These are phyloP conservation scores for Reticulitermes lucifugus DNA, from an alignment of 2,888 invertebrate genomes.

Conservation along the genomic window DNA sequence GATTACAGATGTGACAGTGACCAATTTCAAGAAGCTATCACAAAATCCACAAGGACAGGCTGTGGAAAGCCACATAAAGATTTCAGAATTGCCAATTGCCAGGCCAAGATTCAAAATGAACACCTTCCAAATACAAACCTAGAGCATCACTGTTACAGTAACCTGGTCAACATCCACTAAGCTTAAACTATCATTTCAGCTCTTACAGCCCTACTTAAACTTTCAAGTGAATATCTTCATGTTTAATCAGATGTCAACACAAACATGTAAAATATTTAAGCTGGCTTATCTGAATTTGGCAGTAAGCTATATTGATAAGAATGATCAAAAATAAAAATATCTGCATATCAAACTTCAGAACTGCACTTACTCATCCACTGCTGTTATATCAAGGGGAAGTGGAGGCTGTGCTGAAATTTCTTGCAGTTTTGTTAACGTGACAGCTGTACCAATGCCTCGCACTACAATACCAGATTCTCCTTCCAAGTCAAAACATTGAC, in stretches of 20 bases:
- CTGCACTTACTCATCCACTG: slow-evolving; percentile 73
- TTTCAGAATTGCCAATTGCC: too few species aligned
- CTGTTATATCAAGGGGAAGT: slow-evolving; percentile 62
- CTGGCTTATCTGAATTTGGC: slow-evolving; percentile 1
- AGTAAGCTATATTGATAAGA: neutral
- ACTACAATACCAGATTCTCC: slow-evolving; percentile 98
- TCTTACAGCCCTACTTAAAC: too few species aligned
- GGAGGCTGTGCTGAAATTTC: slow-evolving; percentile 62
- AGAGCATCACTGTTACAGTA: too few species aligned
- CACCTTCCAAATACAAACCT: too few species aligned
- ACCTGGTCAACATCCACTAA: too few species aligned
- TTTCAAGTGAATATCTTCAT: too few species aligned
- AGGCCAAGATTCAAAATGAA: too few species aligned
- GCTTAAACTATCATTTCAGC: too few species aligned
- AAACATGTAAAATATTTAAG: neutral
- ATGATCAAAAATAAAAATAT: neutral
- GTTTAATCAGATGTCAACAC: neutral
- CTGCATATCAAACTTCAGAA: neutral
- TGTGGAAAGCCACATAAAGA: too few species aligned
- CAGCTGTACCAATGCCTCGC: slow-evolving; percentile 92
- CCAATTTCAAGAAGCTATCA: too few species aligned
- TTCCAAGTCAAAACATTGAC: slow-evolving; percentile 95
- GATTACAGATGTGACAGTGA: too few species aligned
- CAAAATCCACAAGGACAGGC: too few species aligned
- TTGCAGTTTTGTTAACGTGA: slow-evolving; percentile 74